These are phyloP conservation scores for Crepidodera aurea DNA, from an alignment of 2,888 invertebrate species.

Conservation along the genomic window DNA sequence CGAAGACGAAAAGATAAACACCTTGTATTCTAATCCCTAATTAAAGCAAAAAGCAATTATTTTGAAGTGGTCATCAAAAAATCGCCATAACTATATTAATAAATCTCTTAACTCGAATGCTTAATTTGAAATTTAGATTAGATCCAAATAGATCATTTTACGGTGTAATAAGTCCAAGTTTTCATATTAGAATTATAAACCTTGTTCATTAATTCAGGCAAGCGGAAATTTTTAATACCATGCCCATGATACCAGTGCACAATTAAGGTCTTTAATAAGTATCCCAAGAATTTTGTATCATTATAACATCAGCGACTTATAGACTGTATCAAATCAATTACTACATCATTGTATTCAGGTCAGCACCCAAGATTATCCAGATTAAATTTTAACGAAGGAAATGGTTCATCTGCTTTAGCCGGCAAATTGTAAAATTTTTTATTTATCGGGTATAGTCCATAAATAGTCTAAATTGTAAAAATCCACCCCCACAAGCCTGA, in stretches of 20 bases:
- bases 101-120: slow-evolving; percentile 23
- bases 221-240: slow-evolving; percentile 53
- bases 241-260: slow-evolving; percentile 49
- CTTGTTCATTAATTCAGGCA: slow-evolving; percentile 43
- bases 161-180: slow-evolving; percentile 34
- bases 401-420: background rate
- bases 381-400: slow-evolving; percentile 8
- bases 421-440: background rate
- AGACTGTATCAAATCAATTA: slow-evolving; percentile 34
- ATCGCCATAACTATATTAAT: slow-evolving; percentile 24
- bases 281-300: slow-evolving; percentile 44
- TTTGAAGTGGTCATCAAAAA: slow-evolving; percentile 16
- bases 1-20: too few relatives aligned
- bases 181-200: slow-evolving; percentile 33
- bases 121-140: slow-evolving; percentile 40
- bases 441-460: too few relatives aligned
- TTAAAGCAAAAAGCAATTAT: slow-evolving; percentile 22
- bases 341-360: slow-evolving; percentile 19
- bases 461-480: too few relatives aligned
- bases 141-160: slow-evolving; percentile 35
- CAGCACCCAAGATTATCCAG: slow-evolving; percentile 13
- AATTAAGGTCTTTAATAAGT: slow-evolving; percentile 50
- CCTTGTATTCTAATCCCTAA: slow-evolving; percentile 16
- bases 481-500: too few relatives aligned
- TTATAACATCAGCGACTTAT: slow-evolving; percentile 37